phyloP scores from a whole-genome alignment of 2,113 vertebrate species.

The Trogon surrucura region DNA sequence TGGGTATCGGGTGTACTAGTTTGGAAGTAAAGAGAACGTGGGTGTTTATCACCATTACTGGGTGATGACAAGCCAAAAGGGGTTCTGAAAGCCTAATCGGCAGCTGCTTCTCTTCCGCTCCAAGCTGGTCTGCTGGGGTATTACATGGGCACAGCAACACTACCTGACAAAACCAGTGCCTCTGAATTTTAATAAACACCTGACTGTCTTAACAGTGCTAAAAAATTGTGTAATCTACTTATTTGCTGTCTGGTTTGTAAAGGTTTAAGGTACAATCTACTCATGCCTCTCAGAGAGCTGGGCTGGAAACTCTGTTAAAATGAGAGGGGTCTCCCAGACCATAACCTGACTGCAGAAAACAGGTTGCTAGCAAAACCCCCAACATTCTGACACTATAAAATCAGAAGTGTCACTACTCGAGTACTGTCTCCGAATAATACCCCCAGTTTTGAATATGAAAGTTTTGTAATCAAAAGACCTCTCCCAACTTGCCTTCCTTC shows the following conservation, averaged over 20 bases:
- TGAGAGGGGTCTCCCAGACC: neutral
- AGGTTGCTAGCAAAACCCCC: neutral
- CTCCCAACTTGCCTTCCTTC: neutral
- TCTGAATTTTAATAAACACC: neutral
- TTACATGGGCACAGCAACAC: neutral
- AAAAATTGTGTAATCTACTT: neutral
- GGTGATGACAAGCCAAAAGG: slow-evolving; percentile 5
- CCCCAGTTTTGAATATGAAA: neutral
- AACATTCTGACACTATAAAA: neutral
- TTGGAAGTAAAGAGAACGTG: neutral
- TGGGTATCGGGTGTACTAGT: neutral
- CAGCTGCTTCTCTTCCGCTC: neutral
- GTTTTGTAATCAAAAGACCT: neutral
- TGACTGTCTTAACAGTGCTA: neutral
- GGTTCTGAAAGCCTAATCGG: neutral
- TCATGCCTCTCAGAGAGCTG: neutral
- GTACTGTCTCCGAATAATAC: neutral
- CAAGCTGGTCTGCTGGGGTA: neutral
- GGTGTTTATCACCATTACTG: neutral
- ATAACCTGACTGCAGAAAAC: neutral
- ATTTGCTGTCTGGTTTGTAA: neutral
- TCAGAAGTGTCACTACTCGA: neutral
- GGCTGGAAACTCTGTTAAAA: neutral
- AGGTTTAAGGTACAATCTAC: neutral
- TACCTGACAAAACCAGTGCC: neutral